phyloP scores from a whole-genome alignment of 2,113 vertebrate species.

The Gavia stellata region DNA sequence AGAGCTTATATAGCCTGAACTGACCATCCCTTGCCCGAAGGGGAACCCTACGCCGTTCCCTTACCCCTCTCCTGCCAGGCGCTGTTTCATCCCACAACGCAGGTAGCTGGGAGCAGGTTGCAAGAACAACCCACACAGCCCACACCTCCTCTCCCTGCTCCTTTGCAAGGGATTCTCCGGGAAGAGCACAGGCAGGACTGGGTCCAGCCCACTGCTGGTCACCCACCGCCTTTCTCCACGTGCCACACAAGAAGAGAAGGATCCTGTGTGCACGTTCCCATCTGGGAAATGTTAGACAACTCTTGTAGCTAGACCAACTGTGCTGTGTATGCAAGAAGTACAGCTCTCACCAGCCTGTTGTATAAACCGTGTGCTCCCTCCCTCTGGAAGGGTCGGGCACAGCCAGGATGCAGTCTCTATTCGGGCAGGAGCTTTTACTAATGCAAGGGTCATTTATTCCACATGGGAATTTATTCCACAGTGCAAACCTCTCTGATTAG shows the following conservation, averaged over 20 bases:
- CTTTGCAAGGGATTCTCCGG: neutral
- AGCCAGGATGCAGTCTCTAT: neutral
- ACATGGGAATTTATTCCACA: neutral
- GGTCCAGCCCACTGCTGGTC: neutral
- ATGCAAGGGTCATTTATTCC: neutral
- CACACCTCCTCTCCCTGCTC: neutral
- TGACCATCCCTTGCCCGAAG: fast-evolving
- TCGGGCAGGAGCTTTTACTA: neutral
- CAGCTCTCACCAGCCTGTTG: neutral
- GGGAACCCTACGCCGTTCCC: neutral
- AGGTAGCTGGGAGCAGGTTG: neutral
- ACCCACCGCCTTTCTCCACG: neutral
- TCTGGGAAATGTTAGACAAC: neutral
- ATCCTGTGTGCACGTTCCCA: neutral
- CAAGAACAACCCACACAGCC: neutral
- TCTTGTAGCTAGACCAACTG: fast-evolving
- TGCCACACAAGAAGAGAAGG: neutral
- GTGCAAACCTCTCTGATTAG: neutral
- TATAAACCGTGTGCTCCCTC: neutral
- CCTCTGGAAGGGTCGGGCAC: neutral
- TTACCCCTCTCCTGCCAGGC: neutral
- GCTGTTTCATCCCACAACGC: neutral
- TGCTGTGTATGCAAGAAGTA: fast-evolving
- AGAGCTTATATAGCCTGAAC: neutral
- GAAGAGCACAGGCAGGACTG: neutral